Evolutionary conservation across 2,797 vertebrate species (phyloP), one percentile per base, ranked within the genome.

Genomic region (Rhinophrynus dorsalis): DNA sequence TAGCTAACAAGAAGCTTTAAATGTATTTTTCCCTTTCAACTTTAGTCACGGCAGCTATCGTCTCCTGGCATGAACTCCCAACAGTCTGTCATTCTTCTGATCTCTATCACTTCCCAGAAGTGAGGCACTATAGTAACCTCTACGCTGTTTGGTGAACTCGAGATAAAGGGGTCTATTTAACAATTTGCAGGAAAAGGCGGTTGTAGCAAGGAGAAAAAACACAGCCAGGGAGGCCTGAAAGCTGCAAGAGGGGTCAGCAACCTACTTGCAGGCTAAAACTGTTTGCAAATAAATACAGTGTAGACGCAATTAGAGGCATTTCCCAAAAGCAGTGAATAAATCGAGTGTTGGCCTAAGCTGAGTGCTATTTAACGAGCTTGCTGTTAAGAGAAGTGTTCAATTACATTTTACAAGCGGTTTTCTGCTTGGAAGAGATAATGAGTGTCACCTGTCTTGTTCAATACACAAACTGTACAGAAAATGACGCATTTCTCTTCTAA

Each of bases 101-200:
- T 59, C 37, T 40, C 51, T 42, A 60, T 27, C 68, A 70, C 56
- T 70, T 70, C 47, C 59, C 68, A 62, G 68, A 70, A 70, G n/a
- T 63, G 51, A 47, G 47, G 68, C 48, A 45, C 58, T 63, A 21
- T 35, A 54, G 27, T 70, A 56, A 70, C 59, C 57, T 63, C 48
- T 70, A 32, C 63, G 40, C 27, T 59, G 47, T 26, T n/a, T 56
- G 23, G 50, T 55, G 59, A 70, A 63, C 59, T 56, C 40, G 6
- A 56, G 51, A 63, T 70, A 68, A 60, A 68, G 24, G 38, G 47
- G 24, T 20, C 50, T 70, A 30, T 70, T 47, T 55, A 62, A 54
- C 59, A 63, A 63, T 38, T 37, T 55, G 38, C 38, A 45, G 51
- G 48, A 55, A 55, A 20, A 47, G 37, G 10, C n/a, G n/a, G n/a